phyloP scores from a whole-genome alignment of 1,140 invertebrate genomes.

The Apis laboriosa region DNA sequence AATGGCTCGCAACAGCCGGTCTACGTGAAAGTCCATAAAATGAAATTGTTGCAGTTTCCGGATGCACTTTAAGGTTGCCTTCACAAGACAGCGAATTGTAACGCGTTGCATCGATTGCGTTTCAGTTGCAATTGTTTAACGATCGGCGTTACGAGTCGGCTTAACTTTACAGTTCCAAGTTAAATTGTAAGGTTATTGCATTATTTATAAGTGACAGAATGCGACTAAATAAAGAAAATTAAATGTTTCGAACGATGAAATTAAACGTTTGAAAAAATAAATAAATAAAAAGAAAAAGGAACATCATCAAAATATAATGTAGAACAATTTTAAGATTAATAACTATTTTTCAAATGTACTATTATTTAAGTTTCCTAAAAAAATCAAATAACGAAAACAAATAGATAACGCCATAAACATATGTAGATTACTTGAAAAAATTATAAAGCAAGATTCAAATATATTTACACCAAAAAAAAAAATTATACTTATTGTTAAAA shows the following conservation, averaged over 20 bases:
- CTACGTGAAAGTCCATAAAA: constrained; percentile 71
- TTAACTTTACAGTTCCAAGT: constrained; percentile 9
- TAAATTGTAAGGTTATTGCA: constrained; percentile 12
- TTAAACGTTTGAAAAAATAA: background rate
- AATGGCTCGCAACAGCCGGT: constrained; percentile 62
- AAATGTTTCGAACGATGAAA: background rate
- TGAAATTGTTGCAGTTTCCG: constrained; percentile 67
- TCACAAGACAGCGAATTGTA: constrained; percentile 4
- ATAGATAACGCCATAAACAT: too few species aligned
- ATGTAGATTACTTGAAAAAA: too few species aligned
- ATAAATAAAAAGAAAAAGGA: background rate
- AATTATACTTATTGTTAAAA: too few species aligned
- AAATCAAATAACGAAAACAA: too few species aligned
- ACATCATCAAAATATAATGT: too few species aligned
- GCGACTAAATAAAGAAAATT: background rate
- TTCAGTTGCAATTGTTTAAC: constrained; percentile 38
- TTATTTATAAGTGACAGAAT: constrained; percentile 6
- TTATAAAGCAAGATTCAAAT: too few species aligned
- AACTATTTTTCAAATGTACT: too few species aligned
- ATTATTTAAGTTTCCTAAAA: too few species aligned
- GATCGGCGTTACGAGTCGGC: constrained; percentile 24
- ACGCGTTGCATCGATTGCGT: constrained; percentile 21
- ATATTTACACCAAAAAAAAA: too few species aligned
- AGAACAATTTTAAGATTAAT: too few species aligned
- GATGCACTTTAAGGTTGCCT: constrained; percentile 53